A percentile compares a stretch with the other conserved stretches of the same genome.
phyloP scores from a whole-genome alignment of 2,888 invertebrate species.

The Alviniconcha strummeri region DNA sequence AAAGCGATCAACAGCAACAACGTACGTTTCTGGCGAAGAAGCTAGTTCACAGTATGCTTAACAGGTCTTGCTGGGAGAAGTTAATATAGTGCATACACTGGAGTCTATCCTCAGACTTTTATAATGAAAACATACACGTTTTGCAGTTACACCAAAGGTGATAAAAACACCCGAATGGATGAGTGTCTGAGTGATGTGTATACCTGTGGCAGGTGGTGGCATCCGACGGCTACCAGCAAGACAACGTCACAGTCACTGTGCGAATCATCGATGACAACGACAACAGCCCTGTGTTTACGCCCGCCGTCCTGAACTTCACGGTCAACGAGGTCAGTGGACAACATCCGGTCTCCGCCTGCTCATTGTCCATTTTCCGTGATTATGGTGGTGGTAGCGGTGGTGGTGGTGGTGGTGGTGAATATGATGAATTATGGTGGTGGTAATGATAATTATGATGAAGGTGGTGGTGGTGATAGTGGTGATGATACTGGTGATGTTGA shows the following conservation, averaged over 20 bases:
- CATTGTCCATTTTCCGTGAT: neutral
- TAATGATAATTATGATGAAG: too few relatives aligned
- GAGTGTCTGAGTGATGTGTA: too few relatives aligned
- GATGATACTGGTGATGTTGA: neutral
- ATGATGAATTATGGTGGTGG: too few relatives aligned
- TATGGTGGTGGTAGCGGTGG: neutral
- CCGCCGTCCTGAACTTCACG: constrained; percentile 36
- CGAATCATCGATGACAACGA: constrained; percentile 48
- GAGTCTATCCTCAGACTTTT: too few relatives aligned
- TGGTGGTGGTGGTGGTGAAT: neutral
- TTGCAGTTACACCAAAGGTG: too few relatives aligned
- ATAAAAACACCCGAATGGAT: too few relatives aligned
- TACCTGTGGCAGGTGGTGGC: constrained; percentile 37
- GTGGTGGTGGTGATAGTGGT: neutral
- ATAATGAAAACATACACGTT: neutral
- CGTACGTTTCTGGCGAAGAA: too few relatives aligned
- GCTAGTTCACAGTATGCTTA: too few relatives aligned
- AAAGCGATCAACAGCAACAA: too few relatives aligned
- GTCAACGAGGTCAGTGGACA: constrained; percentile 44
- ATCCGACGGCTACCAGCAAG: constrained; percentile 37
- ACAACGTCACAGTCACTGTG: constrained; percentile 36
- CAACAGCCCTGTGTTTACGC: constrained; percentile 43
- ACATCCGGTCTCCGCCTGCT: neutral
- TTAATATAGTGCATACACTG: too few relatives aligned
- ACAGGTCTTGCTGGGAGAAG: too few relatives aligned